A percentile compares a stretch with the other conserved stretches of the same genome.
These are phyloP conservation scores for Monochamus alternatus DNA, from an alignment of 2,888 invertebrate species.

Conservation along the genomic window DNA sequence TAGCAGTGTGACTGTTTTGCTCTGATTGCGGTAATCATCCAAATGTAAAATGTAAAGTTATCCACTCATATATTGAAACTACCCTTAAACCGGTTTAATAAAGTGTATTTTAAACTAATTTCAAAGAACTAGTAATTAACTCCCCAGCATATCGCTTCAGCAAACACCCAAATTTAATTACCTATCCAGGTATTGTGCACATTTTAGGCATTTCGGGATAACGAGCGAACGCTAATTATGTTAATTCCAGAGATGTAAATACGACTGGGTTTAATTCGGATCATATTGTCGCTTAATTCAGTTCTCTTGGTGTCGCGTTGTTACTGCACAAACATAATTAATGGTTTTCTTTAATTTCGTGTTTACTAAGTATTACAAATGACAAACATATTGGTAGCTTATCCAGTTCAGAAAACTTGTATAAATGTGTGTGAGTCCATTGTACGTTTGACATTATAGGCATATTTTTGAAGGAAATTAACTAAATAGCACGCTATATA, in stretches of 20 bases:
- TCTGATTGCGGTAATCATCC: too few relatives aligned
- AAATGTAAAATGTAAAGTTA: too few relatives aligned
- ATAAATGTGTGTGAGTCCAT: neutral
- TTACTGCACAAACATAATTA: neutral
- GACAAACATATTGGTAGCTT: neutral
- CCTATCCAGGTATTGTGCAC: neutral
- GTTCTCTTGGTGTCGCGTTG: neutral
- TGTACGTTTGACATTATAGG: neutral
- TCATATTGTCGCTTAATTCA: neutral
- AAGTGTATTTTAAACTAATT: too few relatives aligned
- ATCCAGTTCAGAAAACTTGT: neutral
- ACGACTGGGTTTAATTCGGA: neutral
- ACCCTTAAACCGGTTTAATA: too few relatives aligned
- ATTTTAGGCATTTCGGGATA: neutral
- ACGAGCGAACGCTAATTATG: neutral
- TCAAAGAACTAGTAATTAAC: too few relatives aligned
- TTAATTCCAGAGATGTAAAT: neutral
- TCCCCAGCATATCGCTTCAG: neutral
- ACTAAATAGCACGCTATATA: too few relatives aligned
- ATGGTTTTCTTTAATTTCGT: neutral
- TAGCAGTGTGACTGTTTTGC: too few relatives aligned
- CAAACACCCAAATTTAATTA: neutral
- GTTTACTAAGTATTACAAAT: neutral
- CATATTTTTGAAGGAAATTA: too few relatives aligned
- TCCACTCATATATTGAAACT: too few relatives aligned